Evolutionary conservation across 2,113 vertebrate genomes (phyloP), one percentile per base, ranked within the genome.

Genomic region (Anarhynchus alexandrinus): DNA sequence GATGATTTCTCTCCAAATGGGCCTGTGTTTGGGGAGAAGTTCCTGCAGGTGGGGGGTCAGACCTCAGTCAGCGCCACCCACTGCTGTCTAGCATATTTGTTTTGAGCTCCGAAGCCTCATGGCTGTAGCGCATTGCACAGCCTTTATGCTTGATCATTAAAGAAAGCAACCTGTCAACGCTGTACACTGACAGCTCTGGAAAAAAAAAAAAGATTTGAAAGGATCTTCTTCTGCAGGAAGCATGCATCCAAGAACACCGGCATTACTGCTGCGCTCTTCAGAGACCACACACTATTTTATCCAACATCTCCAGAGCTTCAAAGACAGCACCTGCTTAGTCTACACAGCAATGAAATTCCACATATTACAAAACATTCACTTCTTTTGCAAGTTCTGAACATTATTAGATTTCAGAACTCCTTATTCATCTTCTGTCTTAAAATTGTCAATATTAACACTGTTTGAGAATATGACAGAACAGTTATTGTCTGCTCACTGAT

Each of bases 81-180:
- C 54, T 29, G 43, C 89, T 85, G 91, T 64, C 34, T 49, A 77
- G 36, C 49, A 80, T 2, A 0, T 64, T n/a, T 43, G 9, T 5
- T 62, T 42, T 71, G 57, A 88, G 70, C 14, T 74, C 91, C 79
- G 52, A 85, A 89, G 34, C 23, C 47, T 76, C 84, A 64, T 45
- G 49, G n/a, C 20, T 71, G 65, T 8, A 38, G 57, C 72, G 71
- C 57, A 32, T 6, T n/a, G 49, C 51, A 70, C 36, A 95, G 82
- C 11, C 64, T 95, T 78, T 59, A n/a, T 40, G 13, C 23, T 47
- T 79, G 52, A 93, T 85, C 73, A 82, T 89, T 91, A 94, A 89
- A 86, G 64, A 58, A 81, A 67, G n/a, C 12, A 57, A 76, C 57
- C 36, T 91, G 70, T 79, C 87, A 94, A 89, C 64, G 43, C 65